phyloP scores from a whole-genome alignment of 2,888 invertebrate species.

The Anthrax anthrax region DNA sequence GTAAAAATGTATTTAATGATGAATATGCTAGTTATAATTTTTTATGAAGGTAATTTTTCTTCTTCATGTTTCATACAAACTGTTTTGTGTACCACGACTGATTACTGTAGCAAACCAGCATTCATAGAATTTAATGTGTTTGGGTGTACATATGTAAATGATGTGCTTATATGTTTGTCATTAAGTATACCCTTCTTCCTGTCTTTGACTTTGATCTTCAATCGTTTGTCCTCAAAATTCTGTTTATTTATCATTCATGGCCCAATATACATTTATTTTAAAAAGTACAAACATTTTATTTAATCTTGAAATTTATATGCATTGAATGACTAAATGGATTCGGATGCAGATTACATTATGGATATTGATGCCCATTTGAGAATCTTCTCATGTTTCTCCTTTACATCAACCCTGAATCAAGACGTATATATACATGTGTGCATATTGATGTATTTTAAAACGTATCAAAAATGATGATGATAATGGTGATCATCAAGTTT shows the following conservation, averaged over 20 bases:
- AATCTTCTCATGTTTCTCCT: slow-evolving; percentile 5
- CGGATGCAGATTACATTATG: slow-evolving; percentile 1
- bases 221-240: neutral
- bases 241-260: slow-evolving; percentile 8
- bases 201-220: neutral
- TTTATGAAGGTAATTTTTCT: neutral
- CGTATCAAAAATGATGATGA: neutral
- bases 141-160: too few relatives aligned
- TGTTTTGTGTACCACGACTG: too few relatives aligned
- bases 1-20: too few relatives aligned
- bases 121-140: too few relatives aligned
- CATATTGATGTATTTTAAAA: too few relatives aligned
- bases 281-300: neutral
- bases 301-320: slow-evolving; percentile 9
- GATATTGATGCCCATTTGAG: slow-evolving; percentile 1
- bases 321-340: neutral
- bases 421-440: too few relatives aligned
- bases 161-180: neutral
- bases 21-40: too few relatives aligned
- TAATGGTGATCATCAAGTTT: neutral
- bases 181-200: neutral
- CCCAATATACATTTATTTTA: slow-evolving; percentile 3
- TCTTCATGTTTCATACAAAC: neutral
- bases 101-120: too few relatives aligned
- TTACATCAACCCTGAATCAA: neutral